phyloP scores from a whole-genome alignment of 2,797 vertebrate genomes.

The Gadopsis bispinosus region DNA sequence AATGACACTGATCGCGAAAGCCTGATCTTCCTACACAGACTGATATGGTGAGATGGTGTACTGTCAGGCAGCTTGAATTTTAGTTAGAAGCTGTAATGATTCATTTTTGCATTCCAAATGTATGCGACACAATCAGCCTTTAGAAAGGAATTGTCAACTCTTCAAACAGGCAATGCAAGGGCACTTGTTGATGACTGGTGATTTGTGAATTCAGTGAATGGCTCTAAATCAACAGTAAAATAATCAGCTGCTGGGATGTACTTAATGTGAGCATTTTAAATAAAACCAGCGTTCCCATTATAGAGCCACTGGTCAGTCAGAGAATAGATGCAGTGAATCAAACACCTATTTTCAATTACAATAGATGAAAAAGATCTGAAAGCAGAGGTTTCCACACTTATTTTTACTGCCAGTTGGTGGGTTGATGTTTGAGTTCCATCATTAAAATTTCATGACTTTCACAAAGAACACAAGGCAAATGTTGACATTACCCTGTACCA shows the following conservation, averaged over 20 bases:
- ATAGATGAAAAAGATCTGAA: slow-evolving; percentile 21
- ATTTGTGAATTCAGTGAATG: slow-evolving; percentile 35
- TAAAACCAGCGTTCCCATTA: slow-evolving; percentile 1
- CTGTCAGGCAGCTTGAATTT: not conserved
- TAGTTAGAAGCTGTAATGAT: slow-evolving; percentile 24
- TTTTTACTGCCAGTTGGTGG: slow-evolving; percentile 43
- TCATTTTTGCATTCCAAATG: slow-evolving; percentile 7
- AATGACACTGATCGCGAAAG: slow-evolving; percentile 33
- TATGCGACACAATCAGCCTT: slow-evolving; percentile 17
- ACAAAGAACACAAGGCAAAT: slow-evolving; percentile 56
- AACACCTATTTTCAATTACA: slow-evolving; percentile 44
- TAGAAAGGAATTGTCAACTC: slow-evolving; percentile 21
- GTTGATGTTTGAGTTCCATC: slow-evolving; percentile 60
- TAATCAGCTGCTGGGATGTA: slow-evolving; percentile 23
- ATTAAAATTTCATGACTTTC: slow-evolving; percentile 64
- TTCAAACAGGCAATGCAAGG: slow-evolving; percentile 20
- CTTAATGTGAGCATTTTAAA: slow-evolving; percentile 32
- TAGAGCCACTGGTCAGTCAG: slow-evolving; percentile 27
- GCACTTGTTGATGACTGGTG: slow-evolving; percentile 13
- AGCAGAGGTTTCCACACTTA: slow-evolving; percentile 36
- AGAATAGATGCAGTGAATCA: slow-evolving; percentile 34
- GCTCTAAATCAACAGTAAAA: slow-evolving; percentile 33
- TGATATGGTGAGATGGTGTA: slow-evolving; percentile 18
- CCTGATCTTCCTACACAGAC: slow-evolving; percentile 7
- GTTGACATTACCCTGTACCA: slow-evolving; percentile 55